Conservation (phyloP, 2,113 vertebrate species). For the Oxyura jamaicensis region DNA sequence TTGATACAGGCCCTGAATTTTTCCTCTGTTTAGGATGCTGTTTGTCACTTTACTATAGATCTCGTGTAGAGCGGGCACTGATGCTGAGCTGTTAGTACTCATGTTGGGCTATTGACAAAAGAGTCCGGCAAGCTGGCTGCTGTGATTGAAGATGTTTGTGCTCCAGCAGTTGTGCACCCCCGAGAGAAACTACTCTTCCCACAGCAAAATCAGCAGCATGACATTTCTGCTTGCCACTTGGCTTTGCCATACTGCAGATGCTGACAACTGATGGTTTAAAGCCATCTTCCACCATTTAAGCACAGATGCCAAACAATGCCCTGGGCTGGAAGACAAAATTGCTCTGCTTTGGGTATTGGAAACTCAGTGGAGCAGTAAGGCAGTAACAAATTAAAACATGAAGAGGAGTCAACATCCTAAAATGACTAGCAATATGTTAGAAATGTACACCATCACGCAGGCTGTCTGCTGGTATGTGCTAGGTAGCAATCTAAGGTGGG, state of each 20-base stretch:
- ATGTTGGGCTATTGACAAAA: fast-evolving
- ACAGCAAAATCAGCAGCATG: neutral
- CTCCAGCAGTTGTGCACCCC: neutral
- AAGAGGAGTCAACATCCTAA: neutral
- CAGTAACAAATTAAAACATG: neutral
- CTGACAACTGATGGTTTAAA: neutral
- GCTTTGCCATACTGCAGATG: neutral
- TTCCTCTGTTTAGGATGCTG: neutral
- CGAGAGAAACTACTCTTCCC: neutral
- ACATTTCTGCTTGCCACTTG: neutral
- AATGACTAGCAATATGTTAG: neutral
- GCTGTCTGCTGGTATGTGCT: neutral
- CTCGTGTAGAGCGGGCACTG: neutral
- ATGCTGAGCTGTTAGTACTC: neutral
- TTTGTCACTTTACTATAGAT: neutral
- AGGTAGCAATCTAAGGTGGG: neutral
- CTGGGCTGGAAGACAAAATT: neutral
- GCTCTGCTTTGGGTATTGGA: neutral
- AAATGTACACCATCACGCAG: neutral
- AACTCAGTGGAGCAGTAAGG: neutral
- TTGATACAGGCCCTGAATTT: neutral
- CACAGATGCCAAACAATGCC: neutral
- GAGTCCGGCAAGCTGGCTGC: neutral
- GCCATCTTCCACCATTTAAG: neutral
- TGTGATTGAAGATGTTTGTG: neutral